These are phyloP conservation scores for Gryllus longicercus DNA, from an alignment of 2,888 invertebrate genomes.

Conservation along the genomic window DNA sequence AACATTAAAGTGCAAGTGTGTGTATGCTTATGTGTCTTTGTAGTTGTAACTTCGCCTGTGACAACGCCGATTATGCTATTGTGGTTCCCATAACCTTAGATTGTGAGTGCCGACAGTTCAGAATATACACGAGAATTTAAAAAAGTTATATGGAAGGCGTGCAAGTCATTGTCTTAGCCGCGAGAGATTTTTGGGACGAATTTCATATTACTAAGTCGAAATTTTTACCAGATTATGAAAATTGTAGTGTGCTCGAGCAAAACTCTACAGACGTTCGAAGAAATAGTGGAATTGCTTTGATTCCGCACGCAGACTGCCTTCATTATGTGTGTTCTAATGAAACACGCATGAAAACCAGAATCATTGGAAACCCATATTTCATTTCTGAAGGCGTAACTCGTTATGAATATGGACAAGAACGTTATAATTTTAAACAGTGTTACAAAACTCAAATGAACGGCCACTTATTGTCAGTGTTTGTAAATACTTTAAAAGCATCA, in stretches of 20 bases:
- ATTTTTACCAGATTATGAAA: not conserved
- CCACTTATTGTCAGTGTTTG: conserved; percentile 40
- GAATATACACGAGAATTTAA: not conserved
- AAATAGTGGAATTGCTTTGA: not conserved
- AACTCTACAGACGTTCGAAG: not conserved
- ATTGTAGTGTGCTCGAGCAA: not conserved
- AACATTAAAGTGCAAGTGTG: too few species aligned
- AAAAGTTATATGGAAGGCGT: conserved; percentile 5
- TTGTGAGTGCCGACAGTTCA: too few species aligned
- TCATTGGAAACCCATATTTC: too few species aligned
- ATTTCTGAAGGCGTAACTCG: too few species aligned
- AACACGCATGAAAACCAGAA: not conserved
- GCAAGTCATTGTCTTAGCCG: conserved; percentile 18
- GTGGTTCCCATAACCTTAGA: too few species aligned
- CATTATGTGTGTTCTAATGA: not conserved
- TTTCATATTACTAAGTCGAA: not conserved
- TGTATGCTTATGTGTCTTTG: too few species aligned
- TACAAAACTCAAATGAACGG: conserved; percentile 41
- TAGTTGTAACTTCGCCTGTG: too few species aligned
- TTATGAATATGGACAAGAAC: not conserved
- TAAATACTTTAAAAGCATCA: conserved; percentile 43
- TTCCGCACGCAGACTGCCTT: not conserved
- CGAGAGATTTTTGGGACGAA: conserved; percentile 22
- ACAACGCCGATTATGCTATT: too few species aligned
- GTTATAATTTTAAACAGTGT: not conserved